These are phyloP conservation scores for Garrulus glandarius DNA, from an alignment of 2,797 vertebrate species.

Conservation along the genomic window DNA sequence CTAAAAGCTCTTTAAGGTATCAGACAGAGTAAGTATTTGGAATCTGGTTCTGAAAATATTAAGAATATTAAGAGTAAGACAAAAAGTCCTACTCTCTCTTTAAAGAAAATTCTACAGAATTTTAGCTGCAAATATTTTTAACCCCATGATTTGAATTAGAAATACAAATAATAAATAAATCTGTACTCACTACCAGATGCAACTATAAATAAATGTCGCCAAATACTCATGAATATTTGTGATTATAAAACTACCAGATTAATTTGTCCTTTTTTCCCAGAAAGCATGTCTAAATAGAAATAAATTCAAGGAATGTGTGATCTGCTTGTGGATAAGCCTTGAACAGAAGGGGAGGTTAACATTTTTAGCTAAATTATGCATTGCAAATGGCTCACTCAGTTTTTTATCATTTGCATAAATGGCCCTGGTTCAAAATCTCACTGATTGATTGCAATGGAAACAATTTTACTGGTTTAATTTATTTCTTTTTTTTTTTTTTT, in stretches of 20 bases:
- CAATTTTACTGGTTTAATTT: not conserved
- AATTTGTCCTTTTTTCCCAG: not conserved
- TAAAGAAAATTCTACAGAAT: not conserved
- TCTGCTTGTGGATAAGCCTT: conserved; percentile 25
- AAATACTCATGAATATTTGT: conserved; percentile 22
- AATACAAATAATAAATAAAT: conserved; percentile 32
- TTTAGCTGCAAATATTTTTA: not conserved
- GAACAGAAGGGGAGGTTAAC: conserved; percentile 60
- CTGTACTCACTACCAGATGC: not conserved
- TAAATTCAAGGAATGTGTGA: conserved; percentile 19
- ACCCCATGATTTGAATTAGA: not conserved
- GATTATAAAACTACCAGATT: not conserved
- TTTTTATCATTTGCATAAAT: conserved; percentile 49
- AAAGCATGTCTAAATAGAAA: conserved; percentile 24
- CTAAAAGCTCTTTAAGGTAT: not conserved
- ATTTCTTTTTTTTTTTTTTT: not conserved
- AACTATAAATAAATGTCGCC: conserved; percentile 19
- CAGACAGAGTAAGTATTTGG: not conserved
- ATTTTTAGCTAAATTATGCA: conserved; percentile 64
- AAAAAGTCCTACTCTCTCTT: not conserved
- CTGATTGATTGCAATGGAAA: conserved; percentile 30
- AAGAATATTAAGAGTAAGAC: not conserved
- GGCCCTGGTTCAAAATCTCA: conserved; percentile 36
- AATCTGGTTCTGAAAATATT: not conserved
- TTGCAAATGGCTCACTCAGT: conserved; percentile 28